Evolutionary conservation across 2,888 invertebrate genomes (phyloP).

Genomic region (Ypsolopha scabrella): DNA sequence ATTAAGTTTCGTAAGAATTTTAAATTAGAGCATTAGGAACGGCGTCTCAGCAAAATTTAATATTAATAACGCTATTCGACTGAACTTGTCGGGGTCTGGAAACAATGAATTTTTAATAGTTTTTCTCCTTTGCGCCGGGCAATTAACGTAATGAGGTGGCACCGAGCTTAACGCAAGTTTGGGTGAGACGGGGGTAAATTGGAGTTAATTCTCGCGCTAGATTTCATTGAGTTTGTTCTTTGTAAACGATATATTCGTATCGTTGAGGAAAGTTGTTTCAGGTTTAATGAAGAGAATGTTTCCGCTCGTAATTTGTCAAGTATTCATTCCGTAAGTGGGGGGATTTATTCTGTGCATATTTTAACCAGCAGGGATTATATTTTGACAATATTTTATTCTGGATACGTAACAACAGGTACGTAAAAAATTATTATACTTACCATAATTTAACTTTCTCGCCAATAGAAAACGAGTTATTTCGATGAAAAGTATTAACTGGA

Average conservation of each 20-base stretch:
- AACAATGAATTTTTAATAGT: slow-evolving; percentile 63
- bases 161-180: slow-evolving; percentile 30
- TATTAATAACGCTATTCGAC: slow-evolving; percentile 58
- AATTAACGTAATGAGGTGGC: slow-evolving; percentile 53
- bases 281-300: slow-evolving; percentile 8
- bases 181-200: slow-evolving; percentile 23
- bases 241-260: slow-evolving; percentile 9
- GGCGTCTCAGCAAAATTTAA: slow-evolving; percentile 54
- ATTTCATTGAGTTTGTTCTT: slow-evolving; percentile 24
- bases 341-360: too few relatives aligned
- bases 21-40: slow-evolving; percentile 58
- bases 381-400: too few relatives aligned
- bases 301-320: slow-evolving; percentile 1
- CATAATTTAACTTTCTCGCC: too few relatives aligned
- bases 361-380: too few relatives aligned
- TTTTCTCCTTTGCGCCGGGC: slow-evolving; percentile 45
- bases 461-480: too few relatives aligned
- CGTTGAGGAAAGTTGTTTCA: slow-evolving; percentile 8
- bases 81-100: slow-evolving; percentile 38
- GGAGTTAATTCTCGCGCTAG: slow-evolving; percentile 27
- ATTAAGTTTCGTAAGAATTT: slow-evolving; percentile 65
- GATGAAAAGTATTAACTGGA: too few relatives aligned
- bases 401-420: too few relatives aligned
- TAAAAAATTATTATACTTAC: too few relatives aligned
- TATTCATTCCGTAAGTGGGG: too few relatives aligned